Conservation (phyloP, 1,140 invertebrate genomes). For the Meloidogyne exigua region DNA sequence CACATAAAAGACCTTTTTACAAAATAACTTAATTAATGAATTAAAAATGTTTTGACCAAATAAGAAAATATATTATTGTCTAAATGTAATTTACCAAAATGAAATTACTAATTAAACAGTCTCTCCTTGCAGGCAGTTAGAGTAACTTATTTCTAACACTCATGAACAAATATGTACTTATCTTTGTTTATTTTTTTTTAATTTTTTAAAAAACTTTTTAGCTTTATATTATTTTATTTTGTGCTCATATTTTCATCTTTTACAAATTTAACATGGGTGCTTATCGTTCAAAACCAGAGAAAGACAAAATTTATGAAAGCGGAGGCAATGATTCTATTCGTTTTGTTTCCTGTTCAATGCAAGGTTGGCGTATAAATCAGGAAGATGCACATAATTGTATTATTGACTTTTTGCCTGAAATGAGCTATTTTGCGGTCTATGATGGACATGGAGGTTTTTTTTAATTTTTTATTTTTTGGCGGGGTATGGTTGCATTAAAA, state of each 20-base stretch:
- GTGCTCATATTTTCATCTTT: not conserved
- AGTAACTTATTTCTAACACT: no score
- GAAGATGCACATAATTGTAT: conserved; percentile 31
- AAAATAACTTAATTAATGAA: no score
- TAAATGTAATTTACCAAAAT: no score
- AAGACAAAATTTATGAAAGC: conserved; percentile 16
- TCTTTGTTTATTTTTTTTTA: no score
- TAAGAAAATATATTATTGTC: no score
- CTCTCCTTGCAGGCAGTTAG: no score
- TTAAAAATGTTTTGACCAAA: no score
- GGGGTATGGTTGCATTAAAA: not conserved
- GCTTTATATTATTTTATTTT: not conserved
- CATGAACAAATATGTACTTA: no score
- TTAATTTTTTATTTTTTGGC: not conserved
- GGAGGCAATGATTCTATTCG: conserved; percentile 16
- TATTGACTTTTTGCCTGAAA: conserved; percentile 6
- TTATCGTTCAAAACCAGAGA: conserved; percentile 20
- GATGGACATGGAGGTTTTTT: conserved; percentile 29
- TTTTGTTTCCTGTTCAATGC: conserved; percentile 21
- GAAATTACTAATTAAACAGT: no score
- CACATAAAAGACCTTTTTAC: no score
- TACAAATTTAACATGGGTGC: conserved; percentile 3
- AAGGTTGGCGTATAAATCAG: conserved; percentile 29
- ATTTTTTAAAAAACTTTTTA: no score
- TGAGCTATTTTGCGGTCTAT: conserved; percentile 27